Conservation (phyloP, 2,797 vertebrate genomes). For the Enteromius treurensis region DNA sequence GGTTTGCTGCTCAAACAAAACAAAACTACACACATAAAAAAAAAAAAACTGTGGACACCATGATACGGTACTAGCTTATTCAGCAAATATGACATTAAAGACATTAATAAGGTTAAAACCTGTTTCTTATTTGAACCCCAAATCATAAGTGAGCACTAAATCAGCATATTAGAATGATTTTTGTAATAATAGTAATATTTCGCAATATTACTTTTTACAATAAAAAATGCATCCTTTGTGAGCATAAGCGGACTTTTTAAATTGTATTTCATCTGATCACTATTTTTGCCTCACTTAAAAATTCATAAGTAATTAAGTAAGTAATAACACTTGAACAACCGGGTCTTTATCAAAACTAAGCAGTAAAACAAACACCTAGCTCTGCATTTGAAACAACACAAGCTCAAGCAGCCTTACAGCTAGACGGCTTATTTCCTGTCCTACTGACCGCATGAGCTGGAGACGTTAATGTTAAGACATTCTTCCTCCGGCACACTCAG, state of each 20-base stretch:
- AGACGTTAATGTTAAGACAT: slow-evolving; percentile 39
- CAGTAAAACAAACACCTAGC: not conserved
- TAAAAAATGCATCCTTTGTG: not conserved
- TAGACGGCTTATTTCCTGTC: slow-evolving; percentile 47
- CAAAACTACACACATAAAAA: too few species aligned
- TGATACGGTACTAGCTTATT: too few species aligned
- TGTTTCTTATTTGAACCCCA: not conserved
- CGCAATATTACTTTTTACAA: not conserved
- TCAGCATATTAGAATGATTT: not conserved
- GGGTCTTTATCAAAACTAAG: not conserved
- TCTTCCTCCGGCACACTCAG: not conserved
- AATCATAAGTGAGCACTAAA: too few species aligned
- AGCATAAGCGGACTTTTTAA: not conserved
- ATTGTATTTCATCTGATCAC: not conserved
- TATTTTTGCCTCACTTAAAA: not conserved
- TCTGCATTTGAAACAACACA: not conserved
- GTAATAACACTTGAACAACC: not conserved
- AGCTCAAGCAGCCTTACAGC: slow-evolving; percentile 1
- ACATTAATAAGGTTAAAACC: not conserved
- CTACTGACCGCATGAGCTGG: slow-evolving; percentile 8
- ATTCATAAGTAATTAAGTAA: not conserved
- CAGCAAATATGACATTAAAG: too few species aligned
- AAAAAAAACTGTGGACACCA: not conserved
- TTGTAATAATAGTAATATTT: not conserved
- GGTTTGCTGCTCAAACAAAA: not conserved